Percentiles rank a stretch among this genome's conserved stretches.
phyloP scores from a whole-genome alignment of 1,140 invertebrate species.

The Calliphora vicina region DNA sequence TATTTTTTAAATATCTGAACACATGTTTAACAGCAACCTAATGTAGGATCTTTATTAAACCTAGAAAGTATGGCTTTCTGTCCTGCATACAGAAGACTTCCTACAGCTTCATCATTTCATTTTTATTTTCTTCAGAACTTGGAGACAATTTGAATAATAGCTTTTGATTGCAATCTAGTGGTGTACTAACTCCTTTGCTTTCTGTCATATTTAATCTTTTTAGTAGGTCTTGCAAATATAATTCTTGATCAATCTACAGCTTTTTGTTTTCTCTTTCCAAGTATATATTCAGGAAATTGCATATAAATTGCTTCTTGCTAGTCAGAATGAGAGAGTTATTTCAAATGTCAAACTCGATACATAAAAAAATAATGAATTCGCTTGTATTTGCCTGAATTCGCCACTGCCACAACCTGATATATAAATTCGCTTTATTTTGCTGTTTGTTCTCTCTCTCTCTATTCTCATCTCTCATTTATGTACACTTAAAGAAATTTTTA shows the following conservation, averaged over 20 bases:
- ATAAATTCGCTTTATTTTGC: too few relatives aligned
- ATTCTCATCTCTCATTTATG: too few relatives aligned
- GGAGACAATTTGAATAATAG: too few relatives aligned
- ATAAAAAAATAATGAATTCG: too few relatives aligned
- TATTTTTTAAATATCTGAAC: neutral
- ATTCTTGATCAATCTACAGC: too few relatives aligned
- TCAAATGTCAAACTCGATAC: too few relatives aligned
- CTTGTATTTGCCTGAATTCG: too few relatives aligned
- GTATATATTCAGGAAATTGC: slow-evolving; percentile 49
- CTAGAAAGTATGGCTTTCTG: neutral
- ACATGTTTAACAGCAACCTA: neutral
- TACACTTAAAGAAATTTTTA: too few relatives aligned
- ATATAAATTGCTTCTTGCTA: slow-evolving; percentile 44
- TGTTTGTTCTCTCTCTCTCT: too few relatives aligned
- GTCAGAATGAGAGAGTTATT: too few relatives aligned
- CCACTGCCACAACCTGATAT: too few relatives aligned
- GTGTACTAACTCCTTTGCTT: neutral
- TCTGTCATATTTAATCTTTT: neutral
- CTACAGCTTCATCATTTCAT: neutral
- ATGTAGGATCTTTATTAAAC: neutral
- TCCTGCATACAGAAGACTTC: neutral
- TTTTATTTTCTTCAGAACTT: neutral
- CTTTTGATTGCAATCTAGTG: neutral
- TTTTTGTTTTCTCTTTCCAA: too few relatives aligned
- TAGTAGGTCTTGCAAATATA: neutral